Evolutionary conservation across 92 coral and sea anemone genomes (phyloP), one percentile per base, ranked within the genome.

Genomic region (Zoanthus gigantus): DNA sequence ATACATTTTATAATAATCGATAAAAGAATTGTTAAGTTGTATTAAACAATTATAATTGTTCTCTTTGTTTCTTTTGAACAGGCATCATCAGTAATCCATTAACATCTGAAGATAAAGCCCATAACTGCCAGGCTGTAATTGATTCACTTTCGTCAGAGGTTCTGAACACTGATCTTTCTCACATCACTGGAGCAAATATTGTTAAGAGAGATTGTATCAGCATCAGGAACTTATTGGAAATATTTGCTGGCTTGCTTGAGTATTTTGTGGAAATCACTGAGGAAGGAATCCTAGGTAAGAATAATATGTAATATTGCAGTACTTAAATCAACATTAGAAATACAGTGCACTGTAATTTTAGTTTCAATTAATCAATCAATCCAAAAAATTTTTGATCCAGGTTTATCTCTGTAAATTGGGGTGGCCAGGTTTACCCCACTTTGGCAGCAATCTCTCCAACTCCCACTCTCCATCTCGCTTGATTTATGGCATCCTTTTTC

Each of bases 241-340:
- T 97, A 74, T 95, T 97, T 88, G 92, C 98, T 84, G 99, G 98
- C 5, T 88, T 97, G 76, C 93, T 97, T 67, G 99, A 97, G 88
- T 95, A 90, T 47, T 93, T 97, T 84, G 87, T 97, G 86, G 99
- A 97, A 84, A 89, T 87, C 75, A 88, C 89, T 71, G 96, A 97
- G 83, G 96, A 93, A 66, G 82, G 84, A 46, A 80, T 81, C 45
- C 31, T 81, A 45, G 85, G 85, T 81, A 81, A 66, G 84, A 52
- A 28, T 50, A 45, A 17, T 13, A 73, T 8, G 37, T 29, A 34
- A 11, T 34, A n/a, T 42, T 4, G 9, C 17, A 14, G 1, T 52
- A 7, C 57, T 52, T 52, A 10, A 10, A 10, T 54, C 12, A 54
- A 54, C 42, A 1, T 37, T 37, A 37, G 4, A 37, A 37, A 37